Evolutionary conservation across 2,888 invertebrate genomes (phyloP), one percentile per base, ranked within the genome.

Genomic region (Criorhina ranunculi): DNA sequence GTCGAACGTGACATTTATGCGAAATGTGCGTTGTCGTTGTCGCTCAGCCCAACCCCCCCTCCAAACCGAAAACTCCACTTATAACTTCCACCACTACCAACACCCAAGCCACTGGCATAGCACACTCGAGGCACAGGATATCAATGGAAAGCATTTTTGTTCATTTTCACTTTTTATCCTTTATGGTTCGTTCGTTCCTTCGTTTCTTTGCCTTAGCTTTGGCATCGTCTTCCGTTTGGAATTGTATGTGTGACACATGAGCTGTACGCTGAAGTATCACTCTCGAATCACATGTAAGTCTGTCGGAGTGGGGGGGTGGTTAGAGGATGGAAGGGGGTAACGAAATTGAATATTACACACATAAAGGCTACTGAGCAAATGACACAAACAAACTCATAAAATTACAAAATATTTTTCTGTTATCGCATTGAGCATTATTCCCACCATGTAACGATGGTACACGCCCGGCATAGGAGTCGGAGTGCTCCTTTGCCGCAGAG

Each of bases 1-100:
- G 89, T 90, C 89, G 90, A 90, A 90, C 90, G 90, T 90, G 90
- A 90, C 91, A 90, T 90, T 91, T 90, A 90, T 90, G 89, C 89
- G 90, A 91, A 90, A 88, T 88, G 77, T 86, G 80, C 80, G 72
- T 85, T 76, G 73, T 73, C 73, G 69, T 73, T 67, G 24, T 24
- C 24, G 24, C 24, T 44, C 40, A 40, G 67, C 40, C n/a, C 19
- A 33, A 9, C 57, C 46, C 72, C 35, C 8, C 40, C 31, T 15
- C 59, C 24, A 1, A 24, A 24, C 4, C 24, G 24, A 24, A 46
- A 46, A 37, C 33, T 29, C 51, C 19, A 59, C 51, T 60, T 64
- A 60, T 59, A 24, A 66, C 59, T 49, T 53, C 44, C 55, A 37
- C 42, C 69, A 19, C 19, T 62, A 15, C 35, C 12, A 33, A 1